A percentile compares a stretch with the other conserved stretches of the same genome.
Conservation (phyloP, 2,113 vertebrate genomes). For the Mus musculus region DNA sequence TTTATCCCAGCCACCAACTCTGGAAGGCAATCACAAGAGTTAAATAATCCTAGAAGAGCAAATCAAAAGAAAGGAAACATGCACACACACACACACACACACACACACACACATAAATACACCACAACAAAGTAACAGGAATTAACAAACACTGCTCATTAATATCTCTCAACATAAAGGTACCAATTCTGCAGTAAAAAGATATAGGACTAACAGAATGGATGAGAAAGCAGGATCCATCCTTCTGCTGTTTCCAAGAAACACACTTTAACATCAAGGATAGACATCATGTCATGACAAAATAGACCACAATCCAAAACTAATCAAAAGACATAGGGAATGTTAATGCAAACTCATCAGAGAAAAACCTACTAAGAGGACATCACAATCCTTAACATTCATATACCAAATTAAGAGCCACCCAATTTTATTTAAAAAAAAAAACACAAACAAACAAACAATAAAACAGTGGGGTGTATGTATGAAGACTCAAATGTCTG, state of each 20-base stretch:
- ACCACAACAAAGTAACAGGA: not conserved
- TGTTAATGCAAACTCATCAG: not conserved
- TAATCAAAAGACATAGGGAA: not conserved
- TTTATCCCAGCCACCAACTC: not conserved
- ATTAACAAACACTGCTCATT: not conserved
- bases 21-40: not conserved
- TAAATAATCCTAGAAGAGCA: not conserved
- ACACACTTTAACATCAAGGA: not conserved
- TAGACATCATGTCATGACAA: not conserved
- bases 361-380: not conserved
- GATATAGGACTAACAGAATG: not conserved
- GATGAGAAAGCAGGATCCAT: not conserved
- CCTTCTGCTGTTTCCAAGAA: not conserved
- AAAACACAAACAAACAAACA: too few relatives aligned
- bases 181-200: not conserved
- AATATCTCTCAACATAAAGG: not conserved
- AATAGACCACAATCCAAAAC: not conserved
- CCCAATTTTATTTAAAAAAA: not conserved
- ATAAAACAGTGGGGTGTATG: not conserved
- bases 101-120: not conserved
- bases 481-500: too few relatives aligned
- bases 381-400: not conserved
- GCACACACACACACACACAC: not conserved
- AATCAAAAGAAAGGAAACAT: not conserved
- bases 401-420: not conserved